Evolutionary conservation across 2,797 vertebrate species (phyloP).

Genomic region (Platalea minor): DNA sequence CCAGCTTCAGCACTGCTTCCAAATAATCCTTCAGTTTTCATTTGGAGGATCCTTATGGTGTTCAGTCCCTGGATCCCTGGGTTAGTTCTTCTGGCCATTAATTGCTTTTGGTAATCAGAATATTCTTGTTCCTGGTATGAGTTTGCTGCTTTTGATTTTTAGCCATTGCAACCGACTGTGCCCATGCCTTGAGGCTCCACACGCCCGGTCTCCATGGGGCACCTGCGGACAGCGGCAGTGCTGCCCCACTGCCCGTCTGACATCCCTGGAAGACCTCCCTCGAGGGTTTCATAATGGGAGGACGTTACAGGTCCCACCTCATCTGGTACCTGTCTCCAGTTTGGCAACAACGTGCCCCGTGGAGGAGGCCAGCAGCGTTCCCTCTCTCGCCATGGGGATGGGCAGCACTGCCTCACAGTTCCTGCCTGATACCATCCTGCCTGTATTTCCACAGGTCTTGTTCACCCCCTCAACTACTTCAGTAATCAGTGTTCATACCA

Average conservation of each 20-base stretch:
- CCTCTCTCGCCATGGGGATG: accelerated
- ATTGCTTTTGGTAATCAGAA: not conserved
- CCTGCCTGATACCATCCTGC: not conserved
- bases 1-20: not conserved
- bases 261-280: not conserved
- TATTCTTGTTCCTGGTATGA: not conserved
- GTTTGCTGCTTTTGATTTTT: not conserved
- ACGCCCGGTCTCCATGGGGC: accelerated
- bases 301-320: not conserved
- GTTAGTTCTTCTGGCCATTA: not conserved
- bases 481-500: not conserved
- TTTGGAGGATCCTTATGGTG: not conserved
- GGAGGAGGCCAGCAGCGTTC: accelerated
- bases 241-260: not conserved
- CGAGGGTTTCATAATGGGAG: not conserved
- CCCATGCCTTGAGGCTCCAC: not conserved
- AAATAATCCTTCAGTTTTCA: not conserved
- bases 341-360: not conserved
- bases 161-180: accelerated
- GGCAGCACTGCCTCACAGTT: not conserved
- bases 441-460: not conserved
- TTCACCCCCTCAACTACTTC: not conserved
- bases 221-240: not conserved
- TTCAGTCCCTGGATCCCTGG: accelerated
- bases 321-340: not conserved